phyloP scores from a whole-genome alignment of 2,113 vertebrate species.

The Nerophis ophidion region DNA sequence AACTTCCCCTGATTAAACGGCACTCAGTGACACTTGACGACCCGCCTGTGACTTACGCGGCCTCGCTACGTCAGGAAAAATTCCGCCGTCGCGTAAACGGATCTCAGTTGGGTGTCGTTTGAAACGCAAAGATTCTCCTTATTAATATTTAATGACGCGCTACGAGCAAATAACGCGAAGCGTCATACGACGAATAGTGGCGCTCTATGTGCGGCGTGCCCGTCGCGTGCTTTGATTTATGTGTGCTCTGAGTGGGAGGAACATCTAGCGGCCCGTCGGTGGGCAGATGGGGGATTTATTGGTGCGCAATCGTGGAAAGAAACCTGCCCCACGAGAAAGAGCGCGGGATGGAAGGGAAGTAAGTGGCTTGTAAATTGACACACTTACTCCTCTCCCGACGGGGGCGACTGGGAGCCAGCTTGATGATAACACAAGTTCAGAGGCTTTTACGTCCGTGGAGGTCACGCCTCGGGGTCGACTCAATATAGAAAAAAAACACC shows the following conservation, averaged over 20 bases:
- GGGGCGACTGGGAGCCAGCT: background rate
- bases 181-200: no score
- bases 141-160: no score
- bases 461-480: background rate
- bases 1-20: background rate
- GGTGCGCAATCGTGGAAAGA: background rate
- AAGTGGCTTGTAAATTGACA: constrained; percentile 31
- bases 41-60: background rate
- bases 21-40: background rate
- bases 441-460: background rate
- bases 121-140: background rate
- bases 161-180: no score
- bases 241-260: constrained; percentile 1
- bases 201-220: no score
- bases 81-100: background rate
- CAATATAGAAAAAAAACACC: no score
- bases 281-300: background rate
- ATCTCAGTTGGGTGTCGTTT: background rate
- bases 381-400: constrained; percentile 16
- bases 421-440: background rate
- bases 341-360: constrained; percentile 4
- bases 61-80: no score
- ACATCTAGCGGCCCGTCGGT: background rate
- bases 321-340: constrained; percentile 4
- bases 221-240: background rate